phyloP scores from a whole-genome alignment of 2,113 vertebrate species.

The Mesitornis unicolor region DNA sequence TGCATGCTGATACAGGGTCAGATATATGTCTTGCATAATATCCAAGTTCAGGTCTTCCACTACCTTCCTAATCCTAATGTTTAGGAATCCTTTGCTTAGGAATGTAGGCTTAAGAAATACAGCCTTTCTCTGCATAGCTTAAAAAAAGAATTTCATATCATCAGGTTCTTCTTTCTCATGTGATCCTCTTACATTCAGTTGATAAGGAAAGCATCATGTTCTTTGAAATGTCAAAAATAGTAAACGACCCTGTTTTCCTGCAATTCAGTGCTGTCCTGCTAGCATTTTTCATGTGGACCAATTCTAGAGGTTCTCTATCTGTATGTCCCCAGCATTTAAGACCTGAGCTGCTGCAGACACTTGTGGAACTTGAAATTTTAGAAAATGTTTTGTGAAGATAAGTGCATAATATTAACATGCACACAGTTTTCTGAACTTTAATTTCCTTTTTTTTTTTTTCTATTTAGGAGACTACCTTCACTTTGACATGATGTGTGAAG shows the following conservation, averaged over 20 bases:
- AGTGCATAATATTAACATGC: background rate
- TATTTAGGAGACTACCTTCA: constrained; percentile 2
- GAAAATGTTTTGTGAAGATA: background rate
- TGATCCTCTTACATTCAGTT: background rate
- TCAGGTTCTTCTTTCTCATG: background rate
- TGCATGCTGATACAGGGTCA: background rate
- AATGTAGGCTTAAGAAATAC: background rate
- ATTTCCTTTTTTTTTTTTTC: background rate
- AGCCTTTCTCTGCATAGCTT: background rate
- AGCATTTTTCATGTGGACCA: background rate
- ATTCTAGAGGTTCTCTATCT: background rate
- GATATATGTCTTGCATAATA: background rate
- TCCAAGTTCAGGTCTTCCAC: background rate
- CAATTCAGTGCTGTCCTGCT: background rate
- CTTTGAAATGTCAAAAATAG: background rate
- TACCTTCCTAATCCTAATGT: background rate
- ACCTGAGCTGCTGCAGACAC: background rate
- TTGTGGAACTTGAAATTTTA: background rate
- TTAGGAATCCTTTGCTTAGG: background rate
- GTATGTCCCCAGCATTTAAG: background rate
- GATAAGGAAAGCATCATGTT: background rate
- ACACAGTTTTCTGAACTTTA: background rate
- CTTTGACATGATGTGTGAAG: constrained; percentile 54
- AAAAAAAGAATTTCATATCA: background rate
- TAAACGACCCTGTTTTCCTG: background rate